A percentile compares a stretch with the other conserved stretches of the same genome.
These are phyloP conservation scores for Corticium candelabrum DNA, from an alignment of 37 sponge, comb jelly and placozoan genomes.

Conservation along the genomic window DNA sequence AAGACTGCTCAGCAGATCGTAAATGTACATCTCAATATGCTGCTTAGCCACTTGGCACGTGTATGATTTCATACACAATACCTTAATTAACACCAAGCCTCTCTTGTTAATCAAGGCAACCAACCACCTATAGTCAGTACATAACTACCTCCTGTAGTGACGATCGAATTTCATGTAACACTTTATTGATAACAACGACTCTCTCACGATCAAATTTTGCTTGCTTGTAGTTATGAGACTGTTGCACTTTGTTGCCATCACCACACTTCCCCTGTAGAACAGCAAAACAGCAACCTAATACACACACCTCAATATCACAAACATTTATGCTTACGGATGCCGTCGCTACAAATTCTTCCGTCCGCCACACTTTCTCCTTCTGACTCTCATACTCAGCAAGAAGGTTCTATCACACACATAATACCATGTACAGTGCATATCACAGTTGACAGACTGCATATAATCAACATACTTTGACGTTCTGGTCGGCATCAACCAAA, in stretches of 20 bases:
- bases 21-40: not conserved
- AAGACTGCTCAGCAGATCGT: not conserved
- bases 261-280: not conserved
- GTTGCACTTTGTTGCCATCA: not conserved
- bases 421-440: too few relatives aligned
- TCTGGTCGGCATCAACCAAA: not conserved
- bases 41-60: not conserved
- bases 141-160: not conserved
- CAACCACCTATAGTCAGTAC: too few relatives aligned
- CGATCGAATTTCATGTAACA: not conserved
- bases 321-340: too few relatives aligned
- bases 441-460: too few relatives aligned
- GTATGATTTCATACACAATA: not conserved
- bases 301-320: too few relatives aligned
- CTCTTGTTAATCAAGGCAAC: not conserved
- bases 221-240: not conserved
- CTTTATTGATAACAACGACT: not conserved
- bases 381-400: not conserved
- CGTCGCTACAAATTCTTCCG: not conserved
- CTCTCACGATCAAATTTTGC: not conserved
- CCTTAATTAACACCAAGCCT: not conserved
- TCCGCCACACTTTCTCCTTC: not conserved
- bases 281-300: too few relatives aligned
- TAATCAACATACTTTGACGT: not conserved
- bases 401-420: not conserved